phyloP scores from a whole-genome alignment of 2,888 invertebrate species.

The Stictocephala bisonia region DNA sequence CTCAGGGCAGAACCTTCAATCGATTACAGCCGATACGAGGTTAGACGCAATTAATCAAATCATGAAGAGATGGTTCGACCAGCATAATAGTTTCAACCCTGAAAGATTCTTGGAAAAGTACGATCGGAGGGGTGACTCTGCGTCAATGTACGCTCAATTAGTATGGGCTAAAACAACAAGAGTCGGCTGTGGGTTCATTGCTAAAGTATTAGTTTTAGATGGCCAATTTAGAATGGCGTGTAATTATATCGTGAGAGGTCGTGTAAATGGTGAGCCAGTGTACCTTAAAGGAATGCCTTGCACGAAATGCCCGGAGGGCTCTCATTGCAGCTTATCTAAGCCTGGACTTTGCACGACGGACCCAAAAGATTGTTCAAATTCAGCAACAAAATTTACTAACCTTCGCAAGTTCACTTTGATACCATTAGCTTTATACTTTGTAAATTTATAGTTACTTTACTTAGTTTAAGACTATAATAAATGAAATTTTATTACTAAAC shows the following conservation, averaged over 20 bases:
- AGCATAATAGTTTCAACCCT: background rate
- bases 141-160: constrained; percentile 37
- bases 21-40: background rate
- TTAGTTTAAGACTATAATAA: too few species aligned
- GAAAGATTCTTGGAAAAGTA: background rate
- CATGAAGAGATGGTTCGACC: constrained; percentile 24
- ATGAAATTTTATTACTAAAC: too few species aligned
- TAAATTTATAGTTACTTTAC: too few species aligned
- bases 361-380: too few species aligned
- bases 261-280: background rate
- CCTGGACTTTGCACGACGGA: background rate
- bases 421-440: too few species aligned
- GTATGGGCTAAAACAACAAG: constrained; percentile 42
- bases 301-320: background rate
- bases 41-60: too few species aligned
- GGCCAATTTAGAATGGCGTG: constrained; percentile 22
- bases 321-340: background rate
- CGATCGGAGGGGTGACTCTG: background rate
- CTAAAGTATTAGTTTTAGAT: background rate
- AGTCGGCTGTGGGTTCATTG: constrained; percentile 33
- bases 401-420: too few species aligned
- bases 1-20: background rate
- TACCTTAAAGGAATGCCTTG: constrained; percentile 31
- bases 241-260: constrained; percentile 44
- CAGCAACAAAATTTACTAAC: too few species aligned